phyloP scores from a whole-genome alignment of 1,140 invertebrate species.

The Caenorhabditis brenneri region DNA sequence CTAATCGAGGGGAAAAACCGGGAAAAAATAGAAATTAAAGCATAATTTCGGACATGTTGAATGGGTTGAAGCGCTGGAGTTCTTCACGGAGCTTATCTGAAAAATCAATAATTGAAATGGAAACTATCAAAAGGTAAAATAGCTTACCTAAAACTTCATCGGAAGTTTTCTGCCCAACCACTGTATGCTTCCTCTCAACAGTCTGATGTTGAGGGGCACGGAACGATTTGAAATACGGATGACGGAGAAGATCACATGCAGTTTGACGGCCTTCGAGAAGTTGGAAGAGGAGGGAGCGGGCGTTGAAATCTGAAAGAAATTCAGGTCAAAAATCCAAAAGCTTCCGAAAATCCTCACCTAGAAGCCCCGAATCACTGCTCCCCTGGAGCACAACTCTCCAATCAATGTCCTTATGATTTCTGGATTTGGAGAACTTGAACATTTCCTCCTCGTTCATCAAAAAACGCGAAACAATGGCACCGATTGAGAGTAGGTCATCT shows the following conservation, averaged over 20 bases:
- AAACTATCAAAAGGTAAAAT: not conserved
- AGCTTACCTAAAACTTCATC: slow-evolving; percentile 30
- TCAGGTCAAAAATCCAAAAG: not conserved
- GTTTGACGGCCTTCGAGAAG: slow-evolving; percentile 24
- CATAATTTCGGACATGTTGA: slow-evolving; percentile 30
- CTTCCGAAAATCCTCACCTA: not conserved
- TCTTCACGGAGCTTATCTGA: slow-evolving; percentile 16
- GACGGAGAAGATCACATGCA: slow-evolving; percentile 7
- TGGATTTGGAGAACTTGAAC: slow-evolving; percentile 26
- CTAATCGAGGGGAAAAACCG: not conserved
- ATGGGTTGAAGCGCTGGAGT: slow-evolving; percentile 19
- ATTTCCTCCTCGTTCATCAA: slow-evolving; percentile 40
- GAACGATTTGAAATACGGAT: slow-evolving; percentile 30
- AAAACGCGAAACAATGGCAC: slow-evolving; percentile 34
- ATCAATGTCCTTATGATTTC: slow-evolving; percentile 23
- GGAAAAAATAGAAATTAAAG: not conserved
- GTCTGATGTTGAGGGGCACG: slow-evolving; percentile 28
- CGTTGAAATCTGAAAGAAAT: slow-evolving; percentile 12
- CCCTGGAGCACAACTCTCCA: slow-evolving; percentile 25
- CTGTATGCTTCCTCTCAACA: slow-evolving; percentile 33
- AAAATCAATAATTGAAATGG: not conserved
- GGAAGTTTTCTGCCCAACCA: slow-evolving; percentile 10
- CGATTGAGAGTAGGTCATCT: slow-evolving; percentile 31
- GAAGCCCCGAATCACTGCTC: slow-evolving; percentile 21
- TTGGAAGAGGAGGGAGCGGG: slow-evolving; percentile 2